Evolutionary conservation across 2,888 invertebrate species (phyloP), one percentile per base, ranked within the genome.

Genomic region (Hirtodrosophila histrioides): DNA sequence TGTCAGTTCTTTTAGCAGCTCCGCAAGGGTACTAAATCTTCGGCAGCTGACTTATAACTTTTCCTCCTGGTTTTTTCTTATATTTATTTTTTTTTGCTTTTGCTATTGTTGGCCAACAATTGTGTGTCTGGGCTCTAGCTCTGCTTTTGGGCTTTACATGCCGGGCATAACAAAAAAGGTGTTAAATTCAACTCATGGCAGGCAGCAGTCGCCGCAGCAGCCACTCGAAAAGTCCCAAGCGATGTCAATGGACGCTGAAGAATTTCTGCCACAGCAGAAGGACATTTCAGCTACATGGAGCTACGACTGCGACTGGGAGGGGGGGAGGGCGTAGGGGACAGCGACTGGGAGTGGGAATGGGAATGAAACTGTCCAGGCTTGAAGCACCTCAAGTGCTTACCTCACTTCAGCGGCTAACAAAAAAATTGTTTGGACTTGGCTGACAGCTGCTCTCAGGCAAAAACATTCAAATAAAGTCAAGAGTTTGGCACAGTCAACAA

Each of bases 71-170:
- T 3, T 12, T 44, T 29, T 4, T 51, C 43, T 54, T 37, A 12
- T 39, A 17, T 51, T 33, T 36, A 10, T 50, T 36, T 31, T 3
- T 43, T 49, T 46, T 49, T 29, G 8, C 73, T 62, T 74, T 72
- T 57, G 63, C 84, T 69, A 84, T 84, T 79, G 80, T 83, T 78
- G 77, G 43, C 54, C 31, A 31, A 31, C 31, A 31, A 31, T 31
- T 31, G 31, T 6, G 31, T 43, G 69, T 45, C 68, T 10, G 50
- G 33, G 54, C 56, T 54, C 51, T 64, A 65, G 62, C 58, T 80
- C 86, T 85, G 87, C 83, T 82, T 83, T 83, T 88, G 89, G 83
- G 79, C 86, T 85, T 87, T 82, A 86, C 87, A 88, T 88, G 86
- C 71, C 74, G 68, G 73, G 82, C 79, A 85, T 78, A 86, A 86